phyloP scores from a whole-genome alignment of 1,140 invertebrate genomes.

The Heliconius nattereri region DNA sequence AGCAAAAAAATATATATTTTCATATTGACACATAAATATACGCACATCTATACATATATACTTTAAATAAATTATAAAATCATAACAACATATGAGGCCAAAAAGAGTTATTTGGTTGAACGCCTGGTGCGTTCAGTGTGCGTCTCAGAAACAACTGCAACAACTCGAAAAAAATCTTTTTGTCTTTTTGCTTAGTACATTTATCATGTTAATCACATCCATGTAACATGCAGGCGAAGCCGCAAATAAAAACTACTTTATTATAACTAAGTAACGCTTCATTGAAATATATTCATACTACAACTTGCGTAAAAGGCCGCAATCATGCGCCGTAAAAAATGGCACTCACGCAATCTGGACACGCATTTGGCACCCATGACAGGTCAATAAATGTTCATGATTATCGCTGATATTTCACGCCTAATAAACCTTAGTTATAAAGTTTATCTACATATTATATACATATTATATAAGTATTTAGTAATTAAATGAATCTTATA shows the following conservation, averaged over 20 bases:
- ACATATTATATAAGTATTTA: too few relatives aligned
- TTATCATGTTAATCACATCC: not conserved
- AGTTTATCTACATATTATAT: not conserved
- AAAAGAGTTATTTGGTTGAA: too few relatives aligned
- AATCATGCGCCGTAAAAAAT: not conserved
- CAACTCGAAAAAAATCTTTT: too few relatives aligned
- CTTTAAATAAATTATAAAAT: too few relatives aligned
- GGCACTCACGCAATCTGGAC: not conserved
- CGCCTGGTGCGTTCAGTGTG: too few relatives aligned
- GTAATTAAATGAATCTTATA: too few relatives aligned
- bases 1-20: too few relatives aligned
- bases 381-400: constrained; percentile 9
- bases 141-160: too few relatives aligned
- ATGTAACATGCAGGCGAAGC: not conserved
- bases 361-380: constrained; percentile 10
- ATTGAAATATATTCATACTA: not conserved
- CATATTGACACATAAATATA: too few relatives aligned
- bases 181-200: too few relatives aligned
- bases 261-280: not conserved
- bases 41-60: too few relatives aligned
- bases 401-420: not conserved
- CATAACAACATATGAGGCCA: too few relatives aligned
- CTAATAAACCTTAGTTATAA: not conserved
- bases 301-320: not conserved
- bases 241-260: not conserved